phyloP scores from a whole-genome alignment of 2,888 invertebrate genomes.

The Cephus pygmeus region DNA sequence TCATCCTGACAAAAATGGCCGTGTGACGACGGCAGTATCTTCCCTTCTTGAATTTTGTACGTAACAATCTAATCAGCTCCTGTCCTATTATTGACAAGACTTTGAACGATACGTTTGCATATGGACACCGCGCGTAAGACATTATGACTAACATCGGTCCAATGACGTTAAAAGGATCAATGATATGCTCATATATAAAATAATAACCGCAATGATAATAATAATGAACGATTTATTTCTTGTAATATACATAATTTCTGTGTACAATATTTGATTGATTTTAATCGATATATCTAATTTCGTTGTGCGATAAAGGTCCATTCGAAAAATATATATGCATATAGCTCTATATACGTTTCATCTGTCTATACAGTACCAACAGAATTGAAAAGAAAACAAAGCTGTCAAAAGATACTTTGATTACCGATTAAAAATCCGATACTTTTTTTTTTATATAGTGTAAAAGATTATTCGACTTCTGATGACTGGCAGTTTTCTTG shows the following conservation, averaged over 20 bases:
- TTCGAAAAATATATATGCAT: background rate
- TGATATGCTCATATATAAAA: background rate
- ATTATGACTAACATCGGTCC: background rate
- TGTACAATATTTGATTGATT: background rate
- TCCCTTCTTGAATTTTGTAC: background rate
- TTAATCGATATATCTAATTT: background rate
- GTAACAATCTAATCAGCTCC: background rate
- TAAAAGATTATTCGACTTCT: background rate
- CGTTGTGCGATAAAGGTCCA: background rate
- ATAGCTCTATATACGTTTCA: background rate
- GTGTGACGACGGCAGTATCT: background rate
- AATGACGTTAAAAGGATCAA: background rate
- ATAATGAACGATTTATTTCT: slow-evolving; percentile 38
- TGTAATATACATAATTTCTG: slow-evolving; percentile 38
- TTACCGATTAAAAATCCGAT: background rate
- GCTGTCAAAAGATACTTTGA: background rate
- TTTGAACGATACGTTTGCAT: background rate
- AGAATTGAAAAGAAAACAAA: background rate
- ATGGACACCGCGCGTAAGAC: background rate
- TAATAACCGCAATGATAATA: slow-evolving; percentile 19
- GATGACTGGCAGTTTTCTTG: slow-evolving; percentile 13
- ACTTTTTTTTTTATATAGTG: background rate
- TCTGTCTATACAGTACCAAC: background rate
- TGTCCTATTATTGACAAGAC: background rate
- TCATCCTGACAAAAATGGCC: background rate